Evolutionary conservation across 2,113 vertebrate species (phyloP).

Genomic region (Plotosus lineatus): DNA sequence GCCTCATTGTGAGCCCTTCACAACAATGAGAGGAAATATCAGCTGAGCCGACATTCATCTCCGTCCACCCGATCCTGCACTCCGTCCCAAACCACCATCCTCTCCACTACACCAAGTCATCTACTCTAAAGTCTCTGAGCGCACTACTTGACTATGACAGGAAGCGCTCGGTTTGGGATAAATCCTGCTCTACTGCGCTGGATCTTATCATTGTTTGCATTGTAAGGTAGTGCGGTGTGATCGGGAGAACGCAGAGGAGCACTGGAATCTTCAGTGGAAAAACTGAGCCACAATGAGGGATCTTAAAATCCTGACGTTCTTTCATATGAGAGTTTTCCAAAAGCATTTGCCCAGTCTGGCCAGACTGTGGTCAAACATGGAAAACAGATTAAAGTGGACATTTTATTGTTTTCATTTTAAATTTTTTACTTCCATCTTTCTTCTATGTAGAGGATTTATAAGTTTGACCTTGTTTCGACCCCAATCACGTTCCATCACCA

Average conservation of each 20-base stretch:
- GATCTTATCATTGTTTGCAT: slow-evolving; percentile 63
- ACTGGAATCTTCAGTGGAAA: slow-evolving; percentile 66
- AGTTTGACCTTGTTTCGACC: background rate
- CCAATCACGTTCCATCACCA: too few relatives aligned
- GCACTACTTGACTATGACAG: slow-evolving; percentile 42
- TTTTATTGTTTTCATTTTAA: background rate
- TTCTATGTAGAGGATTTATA: background rate
- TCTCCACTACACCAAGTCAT: slow-evolving; percentile 10
- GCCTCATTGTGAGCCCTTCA: slow-evolving; percentile 21
- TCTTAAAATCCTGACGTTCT: background rate
- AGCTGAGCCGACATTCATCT: slow-evolving; percentile 52
- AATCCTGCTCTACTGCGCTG: slow-evolving; percentile 1
- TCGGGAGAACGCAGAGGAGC: slow-evolving; percentile 45
- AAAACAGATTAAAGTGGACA: slow-evolving; percentile 4
- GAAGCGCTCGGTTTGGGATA: background rate
- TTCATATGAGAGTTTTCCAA: background rate
- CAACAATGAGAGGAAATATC: slow-evolving; percentile 88
- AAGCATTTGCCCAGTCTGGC: background rate
- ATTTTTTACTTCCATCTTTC: background rate
- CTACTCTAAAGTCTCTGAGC: slow-evolving; percentile 41
- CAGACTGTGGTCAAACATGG: slow-evolving; percentile 37
- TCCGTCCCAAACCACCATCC: slow-evolving; percentile 14
- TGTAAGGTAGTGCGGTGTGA: slow-evolving; percentile 45
- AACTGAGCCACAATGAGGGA: slow-evolving; percentile 44
- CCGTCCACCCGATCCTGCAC: slow-evolving; percentile 32